Base-by-base conservation (phyloP, 2,888 invertebrate species). In the Drosophila aldrichi region DNA sequence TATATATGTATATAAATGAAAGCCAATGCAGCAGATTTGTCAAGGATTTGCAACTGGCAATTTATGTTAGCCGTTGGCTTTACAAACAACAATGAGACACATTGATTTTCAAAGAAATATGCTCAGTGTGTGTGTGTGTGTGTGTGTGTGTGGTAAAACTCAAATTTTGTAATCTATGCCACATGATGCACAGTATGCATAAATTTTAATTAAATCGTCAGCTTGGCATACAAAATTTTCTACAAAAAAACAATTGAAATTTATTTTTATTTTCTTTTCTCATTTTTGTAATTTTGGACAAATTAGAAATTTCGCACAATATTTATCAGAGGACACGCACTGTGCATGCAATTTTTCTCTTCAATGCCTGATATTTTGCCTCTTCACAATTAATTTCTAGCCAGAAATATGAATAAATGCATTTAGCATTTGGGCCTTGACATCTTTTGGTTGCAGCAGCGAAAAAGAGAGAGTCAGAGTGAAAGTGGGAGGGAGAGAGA, bases 1-100 rank as follows among this genome's bases (percentile, higher is more conserved):
- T 44, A 44, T 44, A 25, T 52, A 38, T 36, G 16, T 49, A 52
- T 34, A 52, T 9, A 36, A 16, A 12, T 12, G 49, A 49, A 32
- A 49, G 34, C 67, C 82, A 87, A 84, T 84, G 87, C 88, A 79
- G 81, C 82, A 82, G 86, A 86, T 86, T 86, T 88, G 88, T 86
- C 82, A 88, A 77, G 86, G 86, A 84, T 86, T 86, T 88, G 82
- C 82, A 84, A 58, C 77, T 77, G 74, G 69, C 73, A 79, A 86
- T 88, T 86, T 86, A 86, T 86, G 81, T 82, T 81, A 64, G 78
- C 65, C 62, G 57, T 67, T 80, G 74, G 82, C 68, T 82, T 76
- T 64, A 40, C 58, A 70, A 61, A 38, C 57, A 69, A 48, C 52
- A 59, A 52, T 52, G 56, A 40, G 38, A 25, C 5, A 25, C 25